Percentiles rank a stretch among this genome's conserved stretches.
Conservation (phyloP, 1,140 invertebrate genomes). For the Bombus polaris region DNA sequence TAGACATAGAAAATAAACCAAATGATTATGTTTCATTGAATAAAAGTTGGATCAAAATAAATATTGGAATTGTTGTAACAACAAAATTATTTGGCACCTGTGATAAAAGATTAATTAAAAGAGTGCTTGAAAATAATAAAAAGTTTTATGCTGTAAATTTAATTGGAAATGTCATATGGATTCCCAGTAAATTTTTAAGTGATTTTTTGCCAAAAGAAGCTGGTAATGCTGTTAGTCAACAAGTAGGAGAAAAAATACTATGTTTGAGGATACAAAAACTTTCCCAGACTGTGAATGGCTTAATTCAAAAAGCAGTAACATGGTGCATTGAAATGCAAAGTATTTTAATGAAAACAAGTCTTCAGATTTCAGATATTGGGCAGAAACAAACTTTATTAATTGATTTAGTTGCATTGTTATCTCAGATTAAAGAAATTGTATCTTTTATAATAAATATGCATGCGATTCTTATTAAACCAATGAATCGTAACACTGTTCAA, state of each 20-base stretch:
- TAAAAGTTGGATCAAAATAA: constrained; percentile 88
- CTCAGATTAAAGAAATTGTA: constrained; percentile 85
- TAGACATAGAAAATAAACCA: constrained; percentile 86
- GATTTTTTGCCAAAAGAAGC: constrained; percentile 73
- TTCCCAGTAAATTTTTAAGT: constrained; percentile 89
- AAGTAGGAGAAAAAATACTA: constrained; percentile 77
- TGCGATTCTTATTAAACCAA: constrained; percentile 88
- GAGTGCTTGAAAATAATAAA: constrained; percentile 88
- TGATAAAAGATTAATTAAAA: constrained; percentile 91
- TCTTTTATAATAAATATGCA: constrained; percentile 92
- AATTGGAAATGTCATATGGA: constrained; percentile 90
- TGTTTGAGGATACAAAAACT: constrained; percentile 70
- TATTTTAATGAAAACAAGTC: constrained; percentile 69
- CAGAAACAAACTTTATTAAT: constrained; percentile 85
- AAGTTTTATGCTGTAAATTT: constrained; percentile 91
- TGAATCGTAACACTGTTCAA: constrained; percentile 90
- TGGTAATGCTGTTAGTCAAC: constrained; percentile 54
- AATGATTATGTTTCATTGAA: constrained; percentile 84
- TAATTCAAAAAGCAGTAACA: constrained; percentile 70
- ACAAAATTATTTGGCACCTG: constrained; percentile 89
- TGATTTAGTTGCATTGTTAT: constrained; percentile 86
- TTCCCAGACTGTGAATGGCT: constrained; percentile 52
- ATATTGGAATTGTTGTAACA: constrained; percentile 88
- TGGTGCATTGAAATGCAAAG: constrained; percentile 77
- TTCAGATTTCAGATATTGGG: constrained; percentile 86